Conservation (phyloP, 1,140 invertebrate genomes). For the Bilobella aurantiaca region DNA sequence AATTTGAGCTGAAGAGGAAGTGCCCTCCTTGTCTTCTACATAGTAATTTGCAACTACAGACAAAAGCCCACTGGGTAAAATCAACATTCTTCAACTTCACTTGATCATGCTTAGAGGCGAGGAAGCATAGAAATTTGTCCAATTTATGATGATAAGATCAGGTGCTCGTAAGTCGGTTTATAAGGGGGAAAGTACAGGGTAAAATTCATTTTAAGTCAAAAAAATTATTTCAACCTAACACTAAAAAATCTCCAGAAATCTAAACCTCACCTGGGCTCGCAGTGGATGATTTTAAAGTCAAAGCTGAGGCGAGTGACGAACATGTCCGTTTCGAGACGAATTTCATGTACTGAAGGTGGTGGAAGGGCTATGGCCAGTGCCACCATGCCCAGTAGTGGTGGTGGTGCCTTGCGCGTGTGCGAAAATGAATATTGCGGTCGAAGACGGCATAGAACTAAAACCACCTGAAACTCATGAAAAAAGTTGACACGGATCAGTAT, state of each 20-base stretch:
- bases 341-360: slow-evolving; percentile 91
- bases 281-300: slow-evolving; percentile 91
- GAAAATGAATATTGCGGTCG: slow-evolving; percentile 85
- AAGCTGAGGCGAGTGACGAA: slow-evolving; percentile 93
- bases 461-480: slow-evolving; percentile 81
- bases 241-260: no score
- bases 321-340: slow-evolving; percentile 70
- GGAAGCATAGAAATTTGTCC: neutral
- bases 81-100: no score
- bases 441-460: slow-evolving; percentile 76
- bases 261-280: slow-evolving; percentile 74
- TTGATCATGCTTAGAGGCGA: no score
- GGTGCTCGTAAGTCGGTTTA: no score
- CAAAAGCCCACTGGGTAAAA: neutral
- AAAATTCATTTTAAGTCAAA: no score
- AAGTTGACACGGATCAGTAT: no score
- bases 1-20: no score
- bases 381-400: slow-evolving; percentile 81
- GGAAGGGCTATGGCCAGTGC: slow-evolving; percentile 87
- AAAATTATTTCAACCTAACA: no score
- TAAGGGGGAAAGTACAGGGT: no score
- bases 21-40: no score
- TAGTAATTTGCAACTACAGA: neutral
- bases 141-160: no score
- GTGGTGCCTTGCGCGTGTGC: slow-evolving; percentile 69